A percentile compares a stretch with the other conserved stretches of the same genome.
phyloP scores from a whole-genome alignment of 2,113 vertebrate genomes.

The Hippocampus comes region DNA sequence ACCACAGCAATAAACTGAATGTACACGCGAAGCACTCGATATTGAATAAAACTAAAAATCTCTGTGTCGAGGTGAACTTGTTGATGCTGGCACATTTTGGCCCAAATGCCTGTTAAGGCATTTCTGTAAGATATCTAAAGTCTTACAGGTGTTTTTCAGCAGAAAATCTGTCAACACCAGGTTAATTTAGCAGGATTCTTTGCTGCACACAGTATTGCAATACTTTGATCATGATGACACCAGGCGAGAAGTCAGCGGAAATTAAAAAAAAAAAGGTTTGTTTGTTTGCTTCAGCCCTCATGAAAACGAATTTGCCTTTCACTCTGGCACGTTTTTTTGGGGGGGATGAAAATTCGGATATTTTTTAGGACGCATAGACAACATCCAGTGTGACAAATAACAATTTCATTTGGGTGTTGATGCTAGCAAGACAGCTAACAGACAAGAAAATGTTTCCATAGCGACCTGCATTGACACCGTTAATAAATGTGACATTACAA shows the following conservation, averaged over 20 bases:
- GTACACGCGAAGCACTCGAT: neutral
- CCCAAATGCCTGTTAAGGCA: too few species aligned
- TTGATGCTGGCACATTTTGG: neutral
- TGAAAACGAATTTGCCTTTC: neutral
- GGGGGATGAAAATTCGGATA: too few species aligned
- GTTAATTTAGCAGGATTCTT: neutral
- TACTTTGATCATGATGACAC: neutral
- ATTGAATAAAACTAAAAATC: neutral
- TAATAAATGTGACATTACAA: neutral
- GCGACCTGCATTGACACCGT: neutral
- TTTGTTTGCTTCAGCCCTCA: neutral
- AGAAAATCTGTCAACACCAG: too few species aligned
- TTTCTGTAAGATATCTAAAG: too few species aligned
- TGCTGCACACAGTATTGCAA: neutral
- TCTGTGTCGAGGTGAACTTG: neutral
- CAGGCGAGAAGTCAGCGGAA: too few species aligned
- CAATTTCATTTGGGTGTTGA: neutral
- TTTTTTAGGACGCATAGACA: too few species aligned
- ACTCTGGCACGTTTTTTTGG: neutral
- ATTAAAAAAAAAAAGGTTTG: neutral
- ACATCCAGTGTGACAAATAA: neutral
- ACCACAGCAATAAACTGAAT: neutral
- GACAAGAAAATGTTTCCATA: neutral
- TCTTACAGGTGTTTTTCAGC: too few species aligned
- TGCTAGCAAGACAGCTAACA: constrained; percentile 17